Conservation (phyloP, 1,140 invertebrate genomes). For the Drosophila truncata region DNA sequence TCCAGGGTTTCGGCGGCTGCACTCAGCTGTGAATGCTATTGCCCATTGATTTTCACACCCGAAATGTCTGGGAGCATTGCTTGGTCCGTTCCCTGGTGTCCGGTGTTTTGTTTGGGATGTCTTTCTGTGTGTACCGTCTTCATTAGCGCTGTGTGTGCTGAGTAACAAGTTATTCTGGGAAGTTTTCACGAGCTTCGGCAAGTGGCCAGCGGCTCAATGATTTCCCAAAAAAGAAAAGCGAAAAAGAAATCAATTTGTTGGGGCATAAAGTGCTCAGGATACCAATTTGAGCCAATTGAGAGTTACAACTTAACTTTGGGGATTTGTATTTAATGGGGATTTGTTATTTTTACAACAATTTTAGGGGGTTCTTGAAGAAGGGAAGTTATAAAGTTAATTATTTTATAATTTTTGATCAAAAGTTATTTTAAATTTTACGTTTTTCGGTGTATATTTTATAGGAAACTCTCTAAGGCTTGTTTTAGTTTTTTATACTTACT, state of each 20-base stretch:
- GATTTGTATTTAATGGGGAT: conserved; percentile 13
- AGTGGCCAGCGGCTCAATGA: conserved; percentile 38
- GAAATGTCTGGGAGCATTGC: conserved; percentile 14
- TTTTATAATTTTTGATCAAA: neutral
- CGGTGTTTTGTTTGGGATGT: conserved; percentile 4
- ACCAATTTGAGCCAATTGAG: conserved; percentile 64
- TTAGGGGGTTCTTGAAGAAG: no score
- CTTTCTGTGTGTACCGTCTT: conserved; percentile 37
- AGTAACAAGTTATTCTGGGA: conserved; percentile 46
- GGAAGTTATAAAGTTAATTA: neutral
- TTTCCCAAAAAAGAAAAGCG: conserved; percentile 32
- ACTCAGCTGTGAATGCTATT: conserved; percentile 52
- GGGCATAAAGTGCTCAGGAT: conserved; percentile 67
- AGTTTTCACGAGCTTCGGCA: conserved; percentile 37
- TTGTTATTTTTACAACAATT: neutral
- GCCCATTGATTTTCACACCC: conserved; percentile 56
- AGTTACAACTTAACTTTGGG: conserved; percentile 38
- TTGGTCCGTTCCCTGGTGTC: conserved; percentile 23
- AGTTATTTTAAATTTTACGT: neutral
- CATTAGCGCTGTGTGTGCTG: conserved; percentile 63
- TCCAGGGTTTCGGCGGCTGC: conserved; percentile 25
- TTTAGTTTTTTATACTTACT: neutral
- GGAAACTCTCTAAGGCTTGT: neutral
- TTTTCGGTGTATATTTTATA: neutral
- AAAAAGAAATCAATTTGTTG: conserved; percentile 71